These are phyloP conservation scores for Heteromyza rotundicornis DNA, from an alignment of 2,888 invertebrate genomes.

Conservation along the genomic window DNA sequence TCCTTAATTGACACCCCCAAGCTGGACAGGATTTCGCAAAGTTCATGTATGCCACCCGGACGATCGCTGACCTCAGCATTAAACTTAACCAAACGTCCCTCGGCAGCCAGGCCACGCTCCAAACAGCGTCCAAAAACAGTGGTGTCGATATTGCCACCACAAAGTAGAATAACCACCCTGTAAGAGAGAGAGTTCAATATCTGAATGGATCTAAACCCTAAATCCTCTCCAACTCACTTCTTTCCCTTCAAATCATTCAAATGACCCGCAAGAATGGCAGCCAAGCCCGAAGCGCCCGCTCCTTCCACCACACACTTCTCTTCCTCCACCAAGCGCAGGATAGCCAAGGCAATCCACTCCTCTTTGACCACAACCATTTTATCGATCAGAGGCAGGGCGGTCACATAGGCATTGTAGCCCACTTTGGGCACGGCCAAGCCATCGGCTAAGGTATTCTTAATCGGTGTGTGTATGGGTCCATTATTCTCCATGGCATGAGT, in stretches of 20 bases:
- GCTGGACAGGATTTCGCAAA: conserved; percentile 76
- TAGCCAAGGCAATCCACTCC: conserved; percentile 83
- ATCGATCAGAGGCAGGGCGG: conserved; percentile 76
- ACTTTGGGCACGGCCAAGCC: conserved; percentile 88
- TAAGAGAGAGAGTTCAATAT: background rate
- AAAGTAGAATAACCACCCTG: conserved; percentile 83
- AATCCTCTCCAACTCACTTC: conserved; percentile 65
- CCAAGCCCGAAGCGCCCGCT: conserved; percentile 85
- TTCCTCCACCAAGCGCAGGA: conserved; percentile 77
- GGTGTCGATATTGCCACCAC: conserved; percentile 92
- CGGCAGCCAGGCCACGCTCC: conserved; percentile 87
- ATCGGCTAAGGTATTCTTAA: conserved; percentile 82
- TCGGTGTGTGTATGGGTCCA: conserved; percentile 71
- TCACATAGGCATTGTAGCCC: conserved; percentile 83
- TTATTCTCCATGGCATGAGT: conserved; percentile 73
- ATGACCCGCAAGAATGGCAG: conserved; percentile 82
- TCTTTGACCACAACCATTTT: conserved; percentile 82
- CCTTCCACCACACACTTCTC: conserved; percentile 93
- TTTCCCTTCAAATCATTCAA: conserved; percentile 82
- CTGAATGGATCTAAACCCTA: too few species aligned
- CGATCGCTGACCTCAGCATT: conserved; percentile 82
- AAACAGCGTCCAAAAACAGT: conserved; percentile 87
- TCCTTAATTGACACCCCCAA: conserved; percentile 92
- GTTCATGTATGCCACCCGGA: conserved; percentile 84
- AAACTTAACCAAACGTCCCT: conserved; percentile 79